Percentiles rank a stretch among this genome's conserved stretches.
phyloP scores from a whole-genome alignment of 1,140 invertebrate species.

The Drosophila bocki region DNA sequence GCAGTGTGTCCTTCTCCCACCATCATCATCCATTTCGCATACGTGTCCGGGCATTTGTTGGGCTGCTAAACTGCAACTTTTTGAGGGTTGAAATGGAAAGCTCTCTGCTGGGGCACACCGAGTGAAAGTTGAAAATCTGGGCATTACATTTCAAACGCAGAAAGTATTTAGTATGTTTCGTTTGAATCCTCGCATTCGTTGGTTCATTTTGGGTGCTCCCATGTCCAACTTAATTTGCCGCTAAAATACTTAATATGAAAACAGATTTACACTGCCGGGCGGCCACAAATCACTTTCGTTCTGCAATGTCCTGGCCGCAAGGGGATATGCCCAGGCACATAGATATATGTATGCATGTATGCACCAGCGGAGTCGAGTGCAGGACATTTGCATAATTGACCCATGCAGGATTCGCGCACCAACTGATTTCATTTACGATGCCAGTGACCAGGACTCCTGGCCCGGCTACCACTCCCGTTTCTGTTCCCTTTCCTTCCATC shows the following conservation, averaged over 20 bases:
- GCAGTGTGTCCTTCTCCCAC: conserved; percentile 23
- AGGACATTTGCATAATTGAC: conserved; percentile 82
- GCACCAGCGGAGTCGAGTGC: conserved; percentile 35
- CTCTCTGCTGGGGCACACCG: conserved; percentile 15
- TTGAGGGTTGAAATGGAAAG: conserved; percentile 71
- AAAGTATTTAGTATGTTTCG: conserved; percentile 7
- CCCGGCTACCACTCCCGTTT: neutral
- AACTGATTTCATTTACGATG: conserved; percentile 82
- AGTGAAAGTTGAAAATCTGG: conserved; percentile 72
- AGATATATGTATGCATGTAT: conserved; percentile 21
- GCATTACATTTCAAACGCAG: conserved; percentile 22
- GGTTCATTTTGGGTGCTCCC: conserved; percentile 18
- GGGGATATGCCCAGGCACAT: conserved; percentile 24
- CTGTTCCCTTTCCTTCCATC: neutral
- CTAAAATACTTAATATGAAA: conserved; percentile 83
- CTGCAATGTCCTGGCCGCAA: conserved; percentile 47
- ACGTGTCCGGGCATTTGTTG: conserved; percentile 76
- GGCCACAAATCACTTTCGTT: conserved; percentile 81
- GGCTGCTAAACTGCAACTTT: conserved; percentile 63
- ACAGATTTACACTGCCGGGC: conserved; percentile 78
- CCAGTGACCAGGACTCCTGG: conserved; percentile 9
- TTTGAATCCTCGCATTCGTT: neutral
- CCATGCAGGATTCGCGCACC: conserved; percentile 83
- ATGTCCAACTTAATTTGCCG: conserved; percentile 78
- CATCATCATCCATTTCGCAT: conserved; percentile 41